Evolutionary conservation across 2,113 vertebrate species (phyloP), one percentile per base, ranked within the genome.

Genomic region (Gymnarchus niloticus): DNA sequence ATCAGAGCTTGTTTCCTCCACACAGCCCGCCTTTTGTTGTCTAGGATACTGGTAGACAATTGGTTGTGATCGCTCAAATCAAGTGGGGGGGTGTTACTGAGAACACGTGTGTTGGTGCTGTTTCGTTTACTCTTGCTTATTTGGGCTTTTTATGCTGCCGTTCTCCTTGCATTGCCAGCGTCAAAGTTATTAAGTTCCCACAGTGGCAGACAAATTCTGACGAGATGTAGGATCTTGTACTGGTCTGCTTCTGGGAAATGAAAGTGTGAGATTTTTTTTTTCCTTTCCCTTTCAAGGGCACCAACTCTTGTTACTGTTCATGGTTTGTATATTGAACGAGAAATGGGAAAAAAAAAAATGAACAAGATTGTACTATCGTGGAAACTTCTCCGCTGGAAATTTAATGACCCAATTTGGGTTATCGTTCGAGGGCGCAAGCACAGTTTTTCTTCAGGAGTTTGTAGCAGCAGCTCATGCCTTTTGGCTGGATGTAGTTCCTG

Each of bases 1-100:
- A 86, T 90, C 85, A 77, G 81, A 83, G 86, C 87, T 86, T 86
- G 89, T 88, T 88, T 83, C 49, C 81, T 86, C 89, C 89, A 2
- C 41, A 25, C 17, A n/a, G 56, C 48, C 65, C 37, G 12, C 84
- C 48, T 52, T 25, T 23, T 0, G 48, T 82, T 33, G 61, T 84
- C 51, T 46, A 17, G 51, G 81, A 61, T 80, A 83, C 90, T 92
- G 88, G 77, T 49, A 84, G 56, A 65, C 57, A 69, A 69, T 84
- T 77, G n/a, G 65, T 61, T 19, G 57, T 84, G 28, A 73, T 76
- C 28, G n/a, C 28, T 61, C 23, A 57, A 25, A 21, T 10, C 6
- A n/a, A 3, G 17, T 4, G 21, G 44, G 41, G 37, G 44, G 41
- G 57, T 5, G 41, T 21, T 17, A 46, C 12, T 19, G 33, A 44